Percentiles rank a stretch among this genome's conserved stretches.
Conservation (phyloP, 2,888 invertebrate genomes). For the Drosophila ustulata region DNA sequence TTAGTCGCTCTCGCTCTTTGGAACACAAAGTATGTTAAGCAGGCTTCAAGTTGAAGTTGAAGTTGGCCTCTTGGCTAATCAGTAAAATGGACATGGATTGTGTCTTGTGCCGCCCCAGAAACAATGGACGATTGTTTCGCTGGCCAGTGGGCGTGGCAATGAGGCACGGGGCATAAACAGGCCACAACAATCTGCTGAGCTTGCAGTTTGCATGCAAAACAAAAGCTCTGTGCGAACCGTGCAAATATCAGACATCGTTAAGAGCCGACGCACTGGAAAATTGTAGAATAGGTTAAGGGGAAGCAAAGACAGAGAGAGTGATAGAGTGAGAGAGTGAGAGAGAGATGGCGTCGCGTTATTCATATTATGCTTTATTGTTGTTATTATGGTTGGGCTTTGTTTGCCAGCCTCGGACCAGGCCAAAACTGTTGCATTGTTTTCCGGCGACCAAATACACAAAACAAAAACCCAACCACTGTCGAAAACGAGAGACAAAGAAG, state of each 20-base stretch:
- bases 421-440: constrained; percentile 72
- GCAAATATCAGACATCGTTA: constrained; percentile 56
- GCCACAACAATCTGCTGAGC: constrained; percentile 41
- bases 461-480: constrained; percentile 19
- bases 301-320: too few species aligned
- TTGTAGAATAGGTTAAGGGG: neutral
- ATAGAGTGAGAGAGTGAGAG: neutral
- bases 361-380: constrained; percentile 52
- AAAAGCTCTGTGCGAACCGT: constrained; percentile 31
- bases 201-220: constrained; percentile 47
- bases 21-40: constrained; percentile 12
- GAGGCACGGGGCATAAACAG: too few species aligned
- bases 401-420: constrained; percentile 47
- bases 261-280: constrained; percentile 39
- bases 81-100: constrained; percentile 41
- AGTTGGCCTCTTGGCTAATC: constrained; percentile 52
- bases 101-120: constrained; percentile 9
- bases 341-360: neutral
- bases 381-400: constrained; percentile 61
- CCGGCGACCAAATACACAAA: constrained; percentile 33
- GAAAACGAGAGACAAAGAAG: constrained; percentile 8
- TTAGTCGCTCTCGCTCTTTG: neutral
- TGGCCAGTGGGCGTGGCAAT: constrained; percentile 12
- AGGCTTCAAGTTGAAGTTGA: constrained; percentile 27
- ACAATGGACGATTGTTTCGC: constrained; percentile 25